Evolutionary conservation across 1,140 invertebrate species (phyloP).

Genomic region (Pogonognathellus flavescens): DNA sequence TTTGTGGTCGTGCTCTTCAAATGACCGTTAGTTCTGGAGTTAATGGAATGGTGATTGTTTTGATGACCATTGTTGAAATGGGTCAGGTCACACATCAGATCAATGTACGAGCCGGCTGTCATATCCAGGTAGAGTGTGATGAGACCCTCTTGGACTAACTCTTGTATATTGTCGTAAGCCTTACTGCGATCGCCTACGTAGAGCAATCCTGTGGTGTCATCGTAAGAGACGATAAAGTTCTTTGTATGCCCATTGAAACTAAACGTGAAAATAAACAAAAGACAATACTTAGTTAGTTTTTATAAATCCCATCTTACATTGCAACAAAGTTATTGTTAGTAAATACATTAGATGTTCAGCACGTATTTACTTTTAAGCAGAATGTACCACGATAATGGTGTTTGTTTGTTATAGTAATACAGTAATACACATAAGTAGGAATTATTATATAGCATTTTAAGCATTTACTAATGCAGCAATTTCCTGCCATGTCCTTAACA

Average conservation of each 20-base stretch:
- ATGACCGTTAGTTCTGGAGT: conserved; percentile 45
- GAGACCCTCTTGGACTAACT: conserved; percentile 91
- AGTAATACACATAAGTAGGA: too few species aligned
- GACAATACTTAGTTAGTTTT: neutral
- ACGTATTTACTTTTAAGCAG: too few species aligned
- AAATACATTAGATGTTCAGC: too few species aligned
- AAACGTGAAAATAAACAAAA: conserved; percentile 42
- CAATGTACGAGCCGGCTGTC: conserved; percentile 72
- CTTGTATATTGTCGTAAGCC: conserved; percentile 81
- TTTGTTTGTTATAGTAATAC: too few species aligned
- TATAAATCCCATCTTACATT: too few species aligned
- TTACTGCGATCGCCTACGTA: conserved; percentile 82
- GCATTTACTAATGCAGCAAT: too few species aligned
- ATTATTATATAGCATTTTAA: too few species aligned
- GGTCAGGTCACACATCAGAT: conserved; percentile 73
- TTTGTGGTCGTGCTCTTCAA: conserved; percentile 24
- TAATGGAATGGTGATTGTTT: conserved; percentile 54
- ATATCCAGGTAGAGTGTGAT: conserved; percentile 77
- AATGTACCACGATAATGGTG: too few species aligned
- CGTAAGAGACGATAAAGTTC: conserved; percentile 62
- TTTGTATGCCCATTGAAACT: conserved; percentile 66
- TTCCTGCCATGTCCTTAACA: too few species aligned
- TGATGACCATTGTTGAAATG: conserved; percentile 61
- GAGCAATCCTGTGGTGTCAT: conserved; percentile 64
- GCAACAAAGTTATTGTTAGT: too few species aligned